These are phyloP conservation scores for Drosophila bocqueti DNA, from an alignment of 1,140 invertebrate species.

Conservation along the genomic window DNA sequence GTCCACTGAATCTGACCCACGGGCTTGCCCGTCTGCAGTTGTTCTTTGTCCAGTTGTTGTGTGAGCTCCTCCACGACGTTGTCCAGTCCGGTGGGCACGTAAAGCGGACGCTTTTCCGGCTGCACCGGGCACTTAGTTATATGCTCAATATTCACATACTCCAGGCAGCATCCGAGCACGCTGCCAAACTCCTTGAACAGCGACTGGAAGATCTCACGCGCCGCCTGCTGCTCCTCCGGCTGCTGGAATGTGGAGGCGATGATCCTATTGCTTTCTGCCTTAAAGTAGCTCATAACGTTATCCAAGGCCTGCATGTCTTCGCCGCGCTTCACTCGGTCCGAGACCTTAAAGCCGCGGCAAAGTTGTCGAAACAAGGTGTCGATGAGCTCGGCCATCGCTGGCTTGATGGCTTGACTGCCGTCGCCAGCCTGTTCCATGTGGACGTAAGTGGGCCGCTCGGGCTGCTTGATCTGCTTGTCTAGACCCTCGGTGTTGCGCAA, in stretches of 20 bases:
- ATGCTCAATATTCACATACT: conserved; percentile 79
- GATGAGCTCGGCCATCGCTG: conserved; percentile 63
- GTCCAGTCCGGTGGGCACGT: conserved; percentile 84
- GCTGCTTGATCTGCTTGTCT: conserved; percentile 60
- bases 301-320: conserved; percentile 64
- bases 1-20: conserved; percentile 78
- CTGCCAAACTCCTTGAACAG: conserved; percentile 79
- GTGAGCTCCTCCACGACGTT: conserved; percentile 64
- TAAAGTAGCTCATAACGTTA: conserved; percentile 77
- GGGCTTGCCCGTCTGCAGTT: conserved; percentile 72
- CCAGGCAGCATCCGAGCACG: conserved; percentile 71
- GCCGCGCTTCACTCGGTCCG: conserved; percentile 58
- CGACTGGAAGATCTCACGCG: conserved; percentile 73
- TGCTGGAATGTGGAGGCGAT: conserved; percentile 48
- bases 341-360: conserved; percentile 65
- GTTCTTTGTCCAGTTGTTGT: conserved; percentile 48
- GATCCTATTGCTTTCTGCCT: conserved; percentile 65
- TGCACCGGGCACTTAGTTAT: conserved; percentile 62
- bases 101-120: conserved; percentile 54
- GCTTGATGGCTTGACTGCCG: conserved; percentile 23
- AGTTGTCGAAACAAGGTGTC: conserved; percentile 70
- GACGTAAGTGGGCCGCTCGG: conserved; percentile 45
- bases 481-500: conserved; percentile 65
- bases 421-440: conserved; percentile 24
- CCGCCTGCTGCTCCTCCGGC: conserved; percentile 56